phyloP scores from a whole-genome alignment of 1,140 invertebrate genomes.

The Trachymyrmex cornetzi region DNA sequence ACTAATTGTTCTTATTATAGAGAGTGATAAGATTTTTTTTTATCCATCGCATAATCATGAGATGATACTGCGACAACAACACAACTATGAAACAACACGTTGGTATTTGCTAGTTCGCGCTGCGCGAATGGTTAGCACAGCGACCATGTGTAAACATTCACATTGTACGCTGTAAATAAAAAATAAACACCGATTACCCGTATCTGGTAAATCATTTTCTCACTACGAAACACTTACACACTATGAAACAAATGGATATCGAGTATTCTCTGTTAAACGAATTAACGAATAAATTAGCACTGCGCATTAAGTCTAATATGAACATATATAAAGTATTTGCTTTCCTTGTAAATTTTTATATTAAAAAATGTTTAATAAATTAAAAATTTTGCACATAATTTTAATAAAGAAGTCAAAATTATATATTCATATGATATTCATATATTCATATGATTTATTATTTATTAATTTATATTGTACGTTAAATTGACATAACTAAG shows the following conservation, averaged over 20 bases:
- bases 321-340: not conserved
- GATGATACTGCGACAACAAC: not conserved
- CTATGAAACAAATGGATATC: not conserved
- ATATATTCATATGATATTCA: too few relatives aligned
- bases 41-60: not conserved
- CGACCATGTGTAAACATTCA: constrained; percentile 1
- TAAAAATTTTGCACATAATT: not conserved
- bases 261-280: not conserved
- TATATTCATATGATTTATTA: not conserved
- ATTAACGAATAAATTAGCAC: not conserved
- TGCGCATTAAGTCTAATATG: not conserved
- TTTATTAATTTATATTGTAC: not conserved
- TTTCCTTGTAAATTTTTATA: not conserved
- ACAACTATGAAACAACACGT: not conserved
- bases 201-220: constrained; percentile 4
- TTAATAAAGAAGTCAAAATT: not conserved
- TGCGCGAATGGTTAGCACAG: not conserved
- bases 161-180: not conserved
- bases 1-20: not conserved
- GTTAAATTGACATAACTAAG: not conserved
- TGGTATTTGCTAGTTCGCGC: not conserved
- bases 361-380: not conserved
- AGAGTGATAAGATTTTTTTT: not conserved
- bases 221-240: not conserved
- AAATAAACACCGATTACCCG: not conserved